Evolutionary conservation across 2,113 vertebrate species (phyloP).

Genomic region (Neopipo cinnamomea): DNA sequence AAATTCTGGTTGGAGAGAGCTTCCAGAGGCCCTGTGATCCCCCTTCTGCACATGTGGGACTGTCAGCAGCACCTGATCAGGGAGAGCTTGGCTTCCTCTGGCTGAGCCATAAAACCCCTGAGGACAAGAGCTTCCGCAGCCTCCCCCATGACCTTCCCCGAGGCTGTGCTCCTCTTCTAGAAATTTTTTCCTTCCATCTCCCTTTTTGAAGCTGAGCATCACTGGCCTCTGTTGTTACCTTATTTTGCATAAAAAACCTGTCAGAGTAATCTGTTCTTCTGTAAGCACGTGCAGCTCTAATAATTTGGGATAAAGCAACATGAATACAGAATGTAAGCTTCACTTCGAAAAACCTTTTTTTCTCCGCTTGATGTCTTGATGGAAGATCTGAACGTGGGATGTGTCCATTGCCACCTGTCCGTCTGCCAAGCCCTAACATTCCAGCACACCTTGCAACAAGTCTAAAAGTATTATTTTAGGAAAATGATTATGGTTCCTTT

Average conservation of each 20-base stretch:
- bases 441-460: slow-evolving; percentile 38
- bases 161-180: neutral
- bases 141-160: accelerated
- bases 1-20: neutral
- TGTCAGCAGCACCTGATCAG: accelerated
- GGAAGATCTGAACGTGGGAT: neutral
- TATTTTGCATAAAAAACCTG: neutral
- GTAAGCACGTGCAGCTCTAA: neutral
- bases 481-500: neutral
- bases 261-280: neutral
- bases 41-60: accelerated
- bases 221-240: neutral
- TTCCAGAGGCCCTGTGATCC: neutral
- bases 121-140: neutral
- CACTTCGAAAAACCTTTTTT: neutral
- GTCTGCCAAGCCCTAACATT: slow-evolving; percentile 16
- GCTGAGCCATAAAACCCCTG: neutral
- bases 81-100: neutral
- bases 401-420: neutral
- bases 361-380: neutral
- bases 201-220: neutral
- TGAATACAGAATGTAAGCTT: neutral
- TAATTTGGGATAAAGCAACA: neutral
- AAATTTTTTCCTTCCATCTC: neutral
- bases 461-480: slow-evolving; percentile 33